Conservation (phyloP, 2,113 vertebrate genomes). For the Tachysurus vachellii region DNA sequence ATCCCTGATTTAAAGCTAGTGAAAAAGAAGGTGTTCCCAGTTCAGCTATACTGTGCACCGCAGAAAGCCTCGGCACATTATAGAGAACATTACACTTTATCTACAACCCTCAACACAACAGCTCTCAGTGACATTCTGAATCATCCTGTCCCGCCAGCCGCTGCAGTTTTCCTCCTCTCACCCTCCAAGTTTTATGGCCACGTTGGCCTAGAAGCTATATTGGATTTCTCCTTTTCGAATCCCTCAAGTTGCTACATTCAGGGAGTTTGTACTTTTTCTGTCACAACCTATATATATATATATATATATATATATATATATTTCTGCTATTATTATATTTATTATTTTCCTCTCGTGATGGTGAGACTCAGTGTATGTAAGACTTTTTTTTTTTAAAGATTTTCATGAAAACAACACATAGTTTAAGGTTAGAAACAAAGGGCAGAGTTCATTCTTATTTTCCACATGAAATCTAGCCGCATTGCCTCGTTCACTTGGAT, state of each 20-base stretch:
- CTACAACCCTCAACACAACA: conserved; percentile 7
- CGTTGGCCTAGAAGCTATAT: conserved; percentile 15
- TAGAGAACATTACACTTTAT: conserved; percentile 18
- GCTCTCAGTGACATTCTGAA: conserved; percentile 14
- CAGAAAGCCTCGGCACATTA: conserved; percentile 7
- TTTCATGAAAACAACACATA: not conserved
- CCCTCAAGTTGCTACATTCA: conserved; percentile 1
- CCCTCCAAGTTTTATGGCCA: conserved; percentile 13
- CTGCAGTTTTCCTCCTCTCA: conserved; percentile 1
- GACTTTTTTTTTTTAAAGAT: not conserved
- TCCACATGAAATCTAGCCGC: not conserved
- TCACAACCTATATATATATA: not conserved
- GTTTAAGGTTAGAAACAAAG: not conserved
- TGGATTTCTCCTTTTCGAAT: conserved; percentile 35
- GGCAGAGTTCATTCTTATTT: not conserved
- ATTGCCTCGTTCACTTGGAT: not conserved
- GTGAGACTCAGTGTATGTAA: not conserved
- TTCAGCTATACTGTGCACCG: not conserved
- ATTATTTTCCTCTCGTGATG: not conserved
- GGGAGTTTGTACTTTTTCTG: not conserved
- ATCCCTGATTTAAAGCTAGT: not conserved
- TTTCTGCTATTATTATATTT: not conserved
- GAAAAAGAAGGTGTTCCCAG: not conserved
- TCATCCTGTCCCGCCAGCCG: conserved; percentile 10
- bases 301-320: not conserved